Evolutionary conservation across 2,888 invertebrate species (phyloP), one percentile per base, ranked within the genome.

Genomic region (Amblyjoppa proteus): DNA sequence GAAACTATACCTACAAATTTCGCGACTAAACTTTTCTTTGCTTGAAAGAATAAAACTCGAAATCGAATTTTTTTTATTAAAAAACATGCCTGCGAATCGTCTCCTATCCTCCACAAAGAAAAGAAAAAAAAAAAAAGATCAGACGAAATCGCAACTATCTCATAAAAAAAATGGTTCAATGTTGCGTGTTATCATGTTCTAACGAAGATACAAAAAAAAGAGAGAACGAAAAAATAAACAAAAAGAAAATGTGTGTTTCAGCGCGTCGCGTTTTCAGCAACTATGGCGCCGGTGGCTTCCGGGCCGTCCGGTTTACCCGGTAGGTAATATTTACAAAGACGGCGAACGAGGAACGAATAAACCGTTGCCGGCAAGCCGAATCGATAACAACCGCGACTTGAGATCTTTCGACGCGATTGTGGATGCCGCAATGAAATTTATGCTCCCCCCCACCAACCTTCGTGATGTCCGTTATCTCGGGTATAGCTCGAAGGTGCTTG

Each of bases 101-200:
- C 28, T 41, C 25, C 45, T 3, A 38, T 16, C 25, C 38, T 41
- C 41, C 56, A 20, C 56, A 6, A 41, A n/a, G 13, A 56, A 56
- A 28, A 61, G 45, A 31, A n/a, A 45, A 49, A 45, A 28, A 58
- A 56, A 41, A 25, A 45, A 49, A 45, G 9, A 25, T n/a, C 4
- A 9, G 16, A 25, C 34, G 6, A 31, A 7, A n/a, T 7, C 13
- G 11, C 20, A 51, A 70, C 13, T 68, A 13, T 16, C 38, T 34
- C n/a, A 70, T 28, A 31, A 25, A 31, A 38, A 64, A 75, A 64
- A 45, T 79, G 64, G 49, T 53, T 71, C 25, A 71, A 71, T 71
- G 51, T 64, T 71, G 71, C 28, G 49, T 64, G 38, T 61, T 34
- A 64, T 71, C 70, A 53, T 51, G 79, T 79, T 66, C 25, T 64